Evolutionary conservation across 1,140 invertebrate species (phyloP).

Genomic region (Ceratitis capitata): DNA sequence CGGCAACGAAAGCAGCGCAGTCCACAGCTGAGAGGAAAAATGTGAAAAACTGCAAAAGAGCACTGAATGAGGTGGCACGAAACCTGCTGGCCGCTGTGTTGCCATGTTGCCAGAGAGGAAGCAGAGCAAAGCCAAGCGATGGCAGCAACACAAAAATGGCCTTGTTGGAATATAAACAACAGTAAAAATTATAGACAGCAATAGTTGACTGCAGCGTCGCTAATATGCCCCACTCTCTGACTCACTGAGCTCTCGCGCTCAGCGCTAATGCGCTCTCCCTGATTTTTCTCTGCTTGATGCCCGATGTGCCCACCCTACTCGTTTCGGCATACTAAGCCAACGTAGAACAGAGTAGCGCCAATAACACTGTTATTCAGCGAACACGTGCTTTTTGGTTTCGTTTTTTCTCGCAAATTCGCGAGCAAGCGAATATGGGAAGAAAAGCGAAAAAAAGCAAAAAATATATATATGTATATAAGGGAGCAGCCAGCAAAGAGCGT

Average conservation of each 20-base stretch:
- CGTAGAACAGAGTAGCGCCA: background rate
- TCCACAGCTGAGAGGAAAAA: background rate
- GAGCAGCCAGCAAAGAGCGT: background rate
- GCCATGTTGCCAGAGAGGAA: background rate
- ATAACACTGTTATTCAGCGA: background rate
- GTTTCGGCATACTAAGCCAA: background rate
- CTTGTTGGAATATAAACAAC: background rate
- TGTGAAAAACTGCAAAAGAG: background rate
- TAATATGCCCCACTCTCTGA: background rate
- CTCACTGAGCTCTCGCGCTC: background rate
- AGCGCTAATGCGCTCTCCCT: background rate
- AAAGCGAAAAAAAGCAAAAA: slow-evolving; percentile 27
- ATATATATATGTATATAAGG: too few relatives aligned
- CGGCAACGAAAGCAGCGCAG: background rate
- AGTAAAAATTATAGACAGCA: background rate
- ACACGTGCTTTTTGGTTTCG: slow-evolving; percentile 38
- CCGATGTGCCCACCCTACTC: background rate
- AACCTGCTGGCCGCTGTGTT: background rate
- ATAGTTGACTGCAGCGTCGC: background rate
- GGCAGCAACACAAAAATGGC: background rate
- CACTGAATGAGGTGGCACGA: background rate
- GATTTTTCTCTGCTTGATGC: background rate
- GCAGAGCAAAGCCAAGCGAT: background rate
- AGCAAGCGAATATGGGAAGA: background rate
- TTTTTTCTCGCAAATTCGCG: background rate